Conservation (phyloP, 2,888 invertebrate species). For the Metallyticus violacea region DNA sequence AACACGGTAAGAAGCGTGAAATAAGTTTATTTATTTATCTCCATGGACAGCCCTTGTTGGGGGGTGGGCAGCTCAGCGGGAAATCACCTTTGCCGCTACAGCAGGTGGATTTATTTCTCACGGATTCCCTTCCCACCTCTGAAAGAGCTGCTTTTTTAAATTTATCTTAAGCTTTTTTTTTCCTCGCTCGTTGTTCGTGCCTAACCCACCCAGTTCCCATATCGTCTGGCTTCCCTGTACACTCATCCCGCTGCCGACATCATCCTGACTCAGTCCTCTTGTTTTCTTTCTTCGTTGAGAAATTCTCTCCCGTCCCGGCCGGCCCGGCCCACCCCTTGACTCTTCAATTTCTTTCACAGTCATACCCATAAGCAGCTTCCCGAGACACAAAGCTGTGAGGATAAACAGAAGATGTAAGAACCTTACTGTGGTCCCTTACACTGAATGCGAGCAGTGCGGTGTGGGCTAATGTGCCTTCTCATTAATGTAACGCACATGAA, state of each 20-base stretch:
- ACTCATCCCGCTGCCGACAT: neutral
- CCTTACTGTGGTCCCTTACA: no score
- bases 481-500: no score
- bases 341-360: neutral
- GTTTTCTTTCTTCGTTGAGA: neutral
- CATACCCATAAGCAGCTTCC: neutral
- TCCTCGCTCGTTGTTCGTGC: neutral
- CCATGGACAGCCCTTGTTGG: neutral
- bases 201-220: constrained; percentile 3
- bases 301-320: neutral
- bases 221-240: neutral
- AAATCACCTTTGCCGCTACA: neutral
- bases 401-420: no score
- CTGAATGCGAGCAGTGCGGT: no score
- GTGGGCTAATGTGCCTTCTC: no score
- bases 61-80: neutral
- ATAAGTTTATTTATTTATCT: neutral
- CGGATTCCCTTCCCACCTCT: neutral
- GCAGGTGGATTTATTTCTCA: constrained; percentile 20
- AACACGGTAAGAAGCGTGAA: neutral
- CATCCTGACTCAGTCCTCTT: neutral
- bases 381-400: neutral
- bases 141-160: neutral
- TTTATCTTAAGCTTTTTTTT: neutral
- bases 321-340: neutral